phyloP scores from a whole-genome alignment of 2,113 vertebrate species.

The Himantopus leucocephalus region DNA sequence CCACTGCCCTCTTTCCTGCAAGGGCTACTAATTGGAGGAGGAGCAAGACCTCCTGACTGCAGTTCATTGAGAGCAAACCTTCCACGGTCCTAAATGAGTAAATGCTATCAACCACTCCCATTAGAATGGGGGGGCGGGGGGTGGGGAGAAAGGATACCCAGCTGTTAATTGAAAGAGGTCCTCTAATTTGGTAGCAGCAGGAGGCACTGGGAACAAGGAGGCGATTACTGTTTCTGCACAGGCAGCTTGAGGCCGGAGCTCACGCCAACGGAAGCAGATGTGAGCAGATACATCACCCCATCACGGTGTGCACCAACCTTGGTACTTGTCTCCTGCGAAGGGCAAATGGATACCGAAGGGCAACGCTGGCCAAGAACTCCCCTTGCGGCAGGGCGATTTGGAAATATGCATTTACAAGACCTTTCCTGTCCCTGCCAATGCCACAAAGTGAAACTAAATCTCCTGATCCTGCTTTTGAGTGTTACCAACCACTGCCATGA shows the following conservation, averaged over 20 bases:
- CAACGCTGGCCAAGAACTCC: fast-evolving
- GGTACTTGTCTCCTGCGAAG: background rate
- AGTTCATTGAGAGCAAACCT: background rate
- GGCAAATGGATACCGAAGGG: fast-evolving
- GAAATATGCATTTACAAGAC: background rate
- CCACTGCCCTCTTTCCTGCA: background rate
- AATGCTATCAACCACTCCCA: background rate
- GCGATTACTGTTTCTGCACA: background rate
- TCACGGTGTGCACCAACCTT: fast-evolving
- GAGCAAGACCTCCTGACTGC: background rate
- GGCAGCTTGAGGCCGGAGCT: background rate
- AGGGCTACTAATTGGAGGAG: background rate
- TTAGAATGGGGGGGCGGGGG: background rate
- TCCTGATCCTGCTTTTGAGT: background rate
- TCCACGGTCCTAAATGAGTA: background rate
- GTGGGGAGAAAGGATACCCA: background rate
- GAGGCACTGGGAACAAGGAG: fast-evolving
- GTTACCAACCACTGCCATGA: background rate
- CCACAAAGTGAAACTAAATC: slow-evolving; percentile 14
- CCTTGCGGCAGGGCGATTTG: fast-evolving
- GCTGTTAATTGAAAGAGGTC: background rate
- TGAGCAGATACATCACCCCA: background rate
- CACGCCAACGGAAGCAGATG: fast-evolving
- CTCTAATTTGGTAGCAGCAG: background rate
- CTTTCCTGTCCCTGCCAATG: background rate